phyloP scores from a whole-genome alignment of 2,888 invertebrate genomes.

The Drosophila formosana region DNA sequence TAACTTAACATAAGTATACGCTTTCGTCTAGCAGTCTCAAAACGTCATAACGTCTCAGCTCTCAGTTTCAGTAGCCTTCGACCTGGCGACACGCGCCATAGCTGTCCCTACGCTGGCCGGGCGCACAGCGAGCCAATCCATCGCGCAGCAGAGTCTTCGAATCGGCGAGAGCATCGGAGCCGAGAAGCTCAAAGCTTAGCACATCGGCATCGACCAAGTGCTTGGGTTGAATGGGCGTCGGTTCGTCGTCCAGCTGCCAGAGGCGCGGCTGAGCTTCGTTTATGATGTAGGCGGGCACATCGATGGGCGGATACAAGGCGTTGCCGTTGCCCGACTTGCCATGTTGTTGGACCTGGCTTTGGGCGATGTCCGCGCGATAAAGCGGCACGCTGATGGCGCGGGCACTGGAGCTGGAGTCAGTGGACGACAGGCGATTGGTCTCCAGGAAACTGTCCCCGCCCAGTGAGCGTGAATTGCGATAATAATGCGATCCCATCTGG shows the following conservation, averaged over 20 bases:
- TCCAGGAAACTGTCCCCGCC: constrained; percentile 72
- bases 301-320: constrained; percentile 78
- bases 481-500: constrained; percentile 63
- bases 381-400: constrained; percentile 70
- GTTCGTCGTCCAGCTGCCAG: constrained; percentile 76
- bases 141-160: constrained; percentile 88
- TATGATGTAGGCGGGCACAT: constrained; percentile 70
- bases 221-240: constrained; percentile 62
- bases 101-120: constrained; percentile 89
- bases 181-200: constrained; percentile 73
- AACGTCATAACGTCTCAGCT: constrained; percentile 32
- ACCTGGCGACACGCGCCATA: constrained; percentile 87
- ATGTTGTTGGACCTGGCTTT: not conserved
- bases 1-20: constrained; percentile 47
- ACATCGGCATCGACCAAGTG: constrained; percentile 78
- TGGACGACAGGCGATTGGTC: constrained; percentile 64
- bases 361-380: constrained; percentile 70
- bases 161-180: constrained; percentile 54
- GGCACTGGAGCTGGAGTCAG: constrained; percentile 25
- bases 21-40: constrained; percentile 56
- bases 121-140: constrained; percentile 90
- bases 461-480: constrained; percentile 79
- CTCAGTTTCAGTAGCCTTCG: constrained; percentile 80
- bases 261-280: constrained; percentile 58
- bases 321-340: constrained; percentile 47